Evolutionary conservation across 35 echinoderm and acorn worm species (phyloP).

Genomic region (Ophioderma brevispina): DNA sequence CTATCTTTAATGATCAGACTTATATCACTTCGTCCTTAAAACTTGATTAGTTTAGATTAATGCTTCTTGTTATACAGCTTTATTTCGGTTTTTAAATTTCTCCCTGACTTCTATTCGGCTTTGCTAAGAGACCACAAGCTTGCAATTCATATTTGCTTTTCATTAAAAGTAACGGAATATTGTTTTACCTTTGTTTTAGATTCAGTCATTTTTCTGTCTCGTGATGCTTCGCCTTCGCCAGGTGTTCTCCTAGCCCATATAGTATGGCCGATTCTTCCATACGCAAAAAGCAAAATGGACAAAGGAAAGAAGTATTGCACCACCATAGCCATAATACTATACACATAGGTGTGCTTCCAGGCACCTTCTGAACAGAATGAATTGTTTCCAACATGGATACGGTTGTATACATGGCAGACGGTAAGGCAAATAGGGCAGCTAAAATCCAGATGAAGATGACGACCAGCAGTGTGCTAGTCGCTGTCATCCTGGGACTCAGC

Average conservation of each 20-base stretch:
- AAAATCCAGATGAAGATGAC: conserved; percentile 78
- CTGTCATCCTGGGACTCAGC: conserved; percentile 74
- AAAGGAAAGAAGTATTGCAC: conserved; percentile 89
- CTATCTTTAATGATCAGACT: no score
- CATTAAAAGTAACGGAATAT: no score
- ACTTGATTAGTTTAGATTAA: no score
- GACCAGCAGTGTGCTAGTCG: conserved; percentile 58
- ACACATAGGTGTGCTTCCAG: conserved; percentile 52
- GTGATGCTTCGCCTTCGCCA: conserved; percentile 74
- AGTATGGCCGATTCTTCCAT: conserved; percentile 73
- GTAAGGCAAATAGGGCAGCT: conserved; percentile 56
- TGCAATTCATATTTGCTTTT: no score
- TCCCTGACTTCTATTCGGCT: no score
- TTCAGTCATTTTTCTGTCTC: conserved; percentile 81
- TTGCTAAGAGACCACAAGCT: no score
- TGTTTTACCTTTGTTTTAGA: conserved; percentile 88
- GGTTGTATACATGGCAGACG: conserved; percentile 1
- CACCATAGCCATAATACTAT: conserved; percentile 61
- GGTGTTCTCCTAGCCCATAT: conserved; percentile 92
- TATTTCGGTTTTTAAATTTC: no score
- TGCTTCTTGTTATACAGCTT: no score
- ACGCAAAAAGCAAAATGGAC: conserved; percentile 57
- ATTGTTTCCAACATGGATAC: conserved; percentile 16
- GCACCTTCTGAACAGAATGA: background rate
- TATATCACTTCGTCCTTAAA: no score